A percentile compares a stretch with the other conserved stretches of the same genome.
phyloP scores from a whole-genome alignment of 92 coral and sea anemone genomes.

The Diadumene lineata region DNA sequence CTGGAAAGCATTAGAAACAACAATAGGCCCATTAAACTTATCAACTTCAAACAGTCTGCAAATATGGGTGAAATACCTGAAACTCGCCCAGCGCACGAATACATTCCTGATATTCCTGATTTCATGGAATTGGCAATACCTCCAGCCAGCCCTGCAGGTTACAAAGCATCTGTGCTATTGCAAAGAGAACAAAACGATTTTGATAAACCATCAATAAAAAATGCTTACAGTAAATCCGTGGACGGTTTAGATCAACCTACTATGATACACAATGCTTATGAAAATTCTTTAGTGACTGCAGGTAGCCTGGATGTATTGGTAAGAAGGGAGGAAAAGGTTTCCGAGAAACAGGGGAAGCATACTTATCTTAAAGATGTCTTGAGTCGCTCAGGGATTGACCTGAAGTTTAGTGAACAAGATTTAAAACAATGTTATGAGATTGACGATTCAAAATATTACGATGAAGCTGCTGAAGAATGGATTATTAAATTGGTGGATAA shows the following conservation, averaged over 20 bases:
- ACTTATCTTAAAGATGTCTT: background rate
- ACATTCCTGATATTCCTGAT: conserved; percentile 40
- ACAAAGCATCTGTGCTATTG: conserved; percentile 16
- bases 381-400: conserved; percentile 8
- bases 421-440: background rate
- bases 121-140: conserved; percentile 21
- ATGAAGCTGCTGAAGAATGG: conserved; percentile 26
- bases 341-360: background rate
- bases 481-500: conserved; percentile 19
- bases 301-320: background rate
- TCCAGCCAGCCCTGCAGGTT: conserved; percentile 11
- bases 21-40: background rate
- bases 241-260: background rate
- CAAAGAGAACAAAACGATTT: background rate
- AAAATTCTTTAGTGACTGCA: background rate
- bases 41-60: background rate
- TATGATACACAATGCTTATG: too few relatives aligned
- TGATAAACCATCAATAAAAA: background rate
- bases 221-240: background rate
- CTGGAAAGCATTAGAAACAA: background rate
- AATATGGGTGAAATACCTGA: conserved; percentile 23
- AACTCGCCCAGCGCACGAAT: conserved; percentile 16
- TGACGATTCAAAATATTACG: conserved; percentile 4
- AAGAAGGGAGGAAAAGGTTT: background rate
- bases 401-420: conserved; percentile 13